Evolutionary conservation across 1,140 invertebrate species (phyloP).

Genomic region (Calliphora vicina): DNA sequence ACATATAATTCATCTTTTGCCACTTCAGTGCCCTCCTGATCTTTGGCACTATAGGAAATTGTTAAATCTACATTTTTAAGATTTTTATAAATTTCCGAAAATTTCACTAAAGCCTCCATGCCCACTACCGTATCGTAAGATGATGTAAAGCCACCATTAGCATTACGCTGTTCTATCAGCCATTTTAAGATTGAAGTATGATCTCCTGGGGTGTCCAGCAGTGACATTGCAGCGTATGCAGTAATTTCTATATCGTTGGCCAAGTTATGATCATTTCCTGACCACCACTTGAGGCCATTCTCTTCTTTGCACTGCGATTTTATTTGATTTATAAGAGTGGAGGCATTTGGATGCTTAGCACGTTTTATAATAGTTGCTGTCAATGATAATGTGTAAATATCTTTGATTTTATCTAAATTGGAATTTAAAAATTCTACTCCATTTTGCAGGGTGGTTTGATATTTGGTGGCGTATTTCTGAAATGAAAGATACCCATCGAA

Average conservation of each 20-base stretch:
- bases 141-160: slow-evolving; percentile 76
- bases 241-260: slow-evolving; percentile 81
- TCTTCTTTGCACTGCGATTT: slow-evolving; percentile 43
- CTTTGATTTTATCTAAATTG: slow-evolving; percentile 74
- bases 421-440: slow-evolving; percentile 82
- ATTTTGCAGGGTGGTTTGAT: slow-evolving; percentile 74
- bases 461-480: slow-evolving; percentile 62
- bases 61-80: slow-evolving; percentile 49
- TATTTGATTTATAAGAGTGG: slow-evolving; percentile 49
- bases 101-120: slow-evolving; percentile 69
- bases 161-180: slow-evolving; percentile 76
- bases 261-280: slow-evolving; percentile 62
- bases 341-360: slow-evolving; percentile 69
- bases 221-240: slow-evolving; percentile 74
- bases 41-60: slow-evolving; percentile 49
- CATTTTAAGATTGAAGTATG: slow-evolving; percentile 70
- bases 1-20: slow-evolving; percentile 60
- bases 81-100: slow-evolving; percentile 62
- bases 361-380: slow-evolving; percentile 80
- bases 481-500: slow-evolving; percentile 36
- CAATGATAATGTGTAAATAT: slow-evolving; percentile 81
- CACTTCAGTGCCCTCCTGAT: slow-evolving; percentile 38
- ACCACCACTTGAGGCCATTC: slow-evolving; percentile 56
- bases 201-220: slow-evolving; percentile 69
- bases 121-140: slow-evolving; percentile 73